Evolutionary conservation across 2,113 vertebrate genomes (phyloP), one percentile per base, ranked within the genome.

Genomic region (Promerops cafer): DNA sequence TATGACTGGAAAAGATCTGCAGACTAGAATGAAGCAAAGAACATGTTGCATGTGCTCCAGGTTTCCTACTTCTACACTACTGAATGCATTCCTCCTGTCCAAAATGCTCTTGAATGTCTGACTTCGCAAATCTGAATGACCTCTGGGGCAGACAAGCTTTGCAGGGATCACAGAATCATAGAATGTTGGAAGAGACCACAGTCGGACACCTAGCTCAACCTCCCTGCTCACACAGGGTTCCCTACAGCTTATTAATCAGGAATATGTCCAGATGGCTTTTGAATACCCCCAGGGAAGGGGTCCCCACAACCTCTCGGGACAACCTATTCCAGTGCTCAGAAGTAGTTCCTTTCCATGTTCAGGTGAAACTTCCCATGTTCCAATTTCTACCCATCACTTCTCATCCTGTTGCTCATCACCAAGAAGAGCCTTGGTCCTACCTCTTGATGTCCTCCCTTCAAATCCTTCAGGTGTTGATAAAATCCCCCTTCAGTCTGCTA

Each of bases 21-120:
- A 85, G 53, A 31, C n/a, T 30, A 69, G 53, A 85, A 69, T 27
- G 59, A 89, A 77, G 39, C 44, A 84, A 93, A 68, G 42, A 57
- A 13, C 5, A 2, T 49, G 53, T 39, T 6, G 3, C 14, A 31
- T 0, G 0, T 61, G 45, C 31, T 84, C 11, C 49, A 63, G 1
- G 3, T 77, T 53, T 75, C 21, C 12, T 39, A 37, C 14, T 79
- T 30, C 17, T 37, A 37, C 18, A 16, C 35, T 35, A 53, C 7
- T 37, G 27, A 84, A 56, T 16, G 11, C 40, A 35, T 53, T 10
- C 31, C 18, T 85, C 39, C 35, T 6, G 9, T 17, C 30, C 40
- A 77, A 81, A 80, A 40, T 37, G 17, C 22, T 81, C 47, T 66
- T 61, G 42, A 57, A 71, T 42, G 16, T 71, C 42, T 26, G 9